A percentile compares a stretch with the other conserved stretches of the same genome.
These are phyloP conservation scores for Neodontobutis hainanensis DNA, from an alignment of 2,113 vertebrate species.

Conservation along the genomic window DNA sequence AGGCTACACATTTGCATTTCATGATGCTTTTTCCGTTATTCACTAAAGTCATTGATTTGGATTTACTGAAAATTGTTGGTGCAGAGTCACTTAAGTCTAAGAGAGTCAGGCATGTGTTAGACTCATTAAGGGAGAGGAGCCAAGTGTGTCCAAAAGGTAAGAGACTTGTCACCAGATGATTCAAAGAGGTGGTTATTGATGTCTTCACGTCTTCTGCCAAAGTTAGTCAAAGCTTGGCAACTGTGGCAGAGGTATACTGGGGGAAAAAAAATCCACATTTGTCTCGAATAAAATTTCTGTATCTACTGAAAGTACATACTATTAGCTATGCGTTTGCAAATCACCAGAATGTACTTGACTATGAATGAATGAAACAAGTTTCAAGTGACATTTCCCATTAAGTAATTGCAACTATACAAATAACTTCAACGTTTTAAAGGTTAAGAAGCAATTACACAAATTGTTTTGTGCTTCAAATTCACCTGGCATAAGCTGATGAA, in stretches of 20 bases:
- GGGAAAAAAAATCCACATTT: neutral
- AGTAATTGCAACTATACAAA: no score
- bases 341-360: no score
- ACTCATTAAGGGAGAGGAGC: constrained; percentile 1
- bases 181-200: neutral
- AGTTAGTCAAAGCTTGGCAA: neutral
- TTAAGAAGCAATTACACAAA: no score
- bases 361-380: no score
- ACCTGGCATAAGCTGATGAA: no score
- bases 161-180: constrained; percentile 2
- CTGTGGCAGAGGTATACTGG: neutral
- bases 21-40: neutral
- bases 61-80: neutral
- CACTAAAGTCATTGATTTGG: neutral
- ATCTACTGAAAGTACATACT: no score
- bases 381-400: no score
- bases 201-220: neutral
- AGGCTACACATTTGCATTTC: no score
- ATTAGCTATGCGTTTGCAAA: no score
- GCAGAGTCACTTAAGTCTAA: constrained; percentile 4
- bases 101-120: neutral
- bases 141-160: constrained; percentile 5
- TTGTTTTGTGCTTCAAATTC: no score
- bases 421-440: no score
- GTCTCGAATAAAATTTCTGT: neutral